Conservation (phyloP, 2,888 invertebrate species). For the Hydriomena furcata region DNA sequence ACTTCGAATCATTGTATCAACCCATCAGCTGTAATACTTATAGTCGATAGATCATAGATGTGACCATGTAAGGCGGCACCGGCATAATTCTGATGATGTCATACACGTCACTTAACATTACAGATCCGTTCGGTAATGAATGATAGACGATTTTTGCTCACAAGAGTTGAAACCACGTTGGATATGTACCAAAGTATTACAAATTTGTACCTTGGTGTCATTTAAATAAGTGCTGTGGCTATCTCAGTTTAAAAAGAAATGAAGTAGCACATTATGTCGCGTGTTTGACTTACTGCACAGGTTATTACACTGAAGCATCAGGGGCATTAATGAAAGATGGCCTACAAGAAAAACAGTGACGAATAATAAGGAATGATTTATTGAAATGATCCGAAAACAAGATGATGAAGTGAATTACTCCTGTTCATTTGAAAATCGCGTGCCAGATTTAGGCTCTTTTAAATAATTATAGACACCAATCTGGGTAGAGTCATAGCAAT, state of each 20-base stretch:
- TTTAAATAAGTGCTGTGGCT: too few species aligned
- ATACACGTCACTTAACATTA: constrained; percentile 55
- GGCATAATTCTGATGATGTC: constrained; percentile 75
- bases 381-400: neutral
- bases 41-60: constrained; percentile 72
- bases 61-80: constrained; percentile 74
- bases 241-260: too few species aligned
- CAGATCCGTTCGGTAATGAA: constrained; percentile 47
- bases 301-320: too few species aligned
- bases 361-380: too few species aligned
- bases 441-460: constrained; percentile 22
- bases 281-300: too few species aligned
- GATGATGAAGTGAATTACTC: neutral
- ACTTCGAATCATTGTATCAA: constrained; percentile 32
- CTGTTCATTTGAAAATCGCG: constrained; percentile 28
- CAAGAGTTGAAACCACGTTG: constrained; percentile 20
- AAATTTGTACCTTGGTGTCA: neutral
- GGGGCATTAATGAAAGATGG: too few species aligned
- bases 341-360: too few species aligned
- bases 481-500: constrained; percentile 62
- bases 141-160: constrained; percentile 35
- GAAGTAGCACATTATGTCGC: too few species aligned
- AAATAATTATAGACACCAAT: constrained; percentile 45
- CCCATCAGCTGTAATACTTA: constrained; percentile 63
- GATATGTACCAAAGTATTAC: constrained; percentile 1